These are phyloP conservation scores for Eudasyphora cyanicolor DNA, from an alignment of 2,888 invertebrate species.

Conservation along the genomic window DNA sequence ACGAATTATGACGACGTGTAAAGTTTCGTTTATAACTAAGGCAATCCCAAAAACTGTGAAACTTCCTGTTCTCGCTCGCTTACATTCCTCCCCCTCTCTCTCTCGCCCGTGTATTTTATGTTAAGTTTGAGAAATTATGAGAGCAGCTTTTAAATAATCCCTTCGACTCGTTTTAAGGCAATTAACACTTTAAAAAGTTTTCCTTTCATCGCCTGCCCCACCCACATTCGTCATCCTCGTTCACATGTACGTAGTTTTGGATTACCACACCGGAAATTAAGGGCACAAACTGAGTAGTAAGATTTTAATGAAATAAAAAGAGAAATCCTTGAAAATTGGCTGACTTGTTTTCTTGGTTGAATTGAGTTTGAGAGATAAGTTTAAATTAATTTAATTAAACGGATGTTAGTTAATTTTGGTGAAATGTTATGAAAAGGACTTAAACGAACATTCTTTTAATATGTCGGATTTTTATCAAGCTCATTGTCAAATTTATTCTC, in stretches of 20 bases:
- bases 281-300: background rate
- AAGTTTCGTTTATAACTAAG: background rate
- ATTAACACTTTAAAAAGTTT: constrained; percentile 8
- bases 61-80: background rate
- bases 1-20: background rate
- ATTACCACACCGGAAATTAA: background rate
- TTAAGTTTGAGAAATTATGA: background rate
- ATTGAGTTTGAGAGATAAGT: too few relatives aligned
- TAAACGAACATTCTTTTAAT: too few relatives aligned
- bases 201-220: background rate
- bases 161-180: background rate
- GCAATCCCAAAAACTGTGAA: background rate
- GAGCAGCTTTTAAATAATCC: background rate
- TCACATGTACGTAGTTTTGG: background rate
- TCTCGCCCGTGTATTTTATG: background rate
- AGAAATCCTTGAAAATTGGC: background rate
- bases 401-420: too few relatives aligned
- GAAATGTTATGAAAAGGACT: too few relatives aligned
- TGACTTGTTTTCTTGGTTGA: too few relatives aligned
- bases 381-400: too few relatives aligned
- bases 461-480: too few relatives aligned
- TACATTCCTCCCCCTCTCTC: background rate
- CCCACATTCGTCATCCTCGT: background rate
- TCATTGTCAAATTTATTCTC: too few relatives aligned
- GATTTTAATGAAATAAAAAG: background rate